phyloP scores from a whole-genome alignment of 2,113 vertebrate species.

The Rallus limicola region DNA sequence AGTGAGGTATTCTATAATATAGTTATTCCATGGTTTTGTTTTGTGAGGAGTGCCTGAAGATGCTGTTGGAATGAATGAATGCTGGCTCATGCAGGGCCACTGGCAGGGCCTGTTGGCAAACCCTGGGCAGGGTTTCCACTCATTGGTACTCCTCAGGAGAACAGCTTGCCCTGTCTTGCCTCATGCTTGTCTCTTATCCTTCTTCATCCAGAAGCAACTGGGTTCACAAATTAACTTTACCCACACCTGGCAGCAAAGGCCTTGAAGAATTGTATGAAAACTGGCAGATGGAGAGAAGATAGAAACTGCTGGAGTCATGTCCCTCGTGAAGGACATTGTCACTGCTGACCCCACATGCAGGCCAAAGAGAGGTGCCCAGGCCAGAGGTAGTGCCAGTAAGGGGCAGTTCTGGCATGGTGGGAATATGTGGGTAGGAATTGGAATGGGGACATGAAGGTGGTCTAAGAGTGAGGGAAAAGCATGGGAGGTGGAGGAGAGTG shows the following conservation, averaged over 20 bases:
- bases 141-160: fast-evolving
- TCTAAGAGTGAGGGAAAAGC: neutral
- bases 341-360: fast-evolving
- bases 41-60: fast-evolving
- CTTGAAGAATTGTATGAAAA: neutral
- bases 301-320: fast-evolving
- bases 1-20: fast-evolving
- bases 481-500: neutral
- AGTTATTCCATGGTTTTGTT: neutral
- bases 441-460: fast-evolving
- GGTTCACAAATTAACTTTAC: neutral
- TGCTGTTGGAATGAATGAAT: fast-evolving
- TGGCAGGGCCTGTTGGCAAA: fast-evolving
- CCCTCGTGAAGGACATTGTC: fast-evolving
- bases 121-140: fast-evolving
- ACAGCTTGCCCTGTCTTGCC: too few relatives aligned
- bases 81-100: fast-evolving
- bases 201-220: neutral
- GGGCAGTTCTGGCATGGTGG: neutral
- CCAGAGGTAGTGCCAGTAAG: neutral
- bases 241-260: neutral
- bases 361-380: neutral
- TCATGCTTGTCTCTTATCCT: neutral
- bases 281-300: neutral
- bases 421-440: fast-evolving